These are phyloP conservation scores for Bactericera cockerelli DNA, from an alignment of 1,140 invertebrate species.

Conservation along the genomic window DNA sequence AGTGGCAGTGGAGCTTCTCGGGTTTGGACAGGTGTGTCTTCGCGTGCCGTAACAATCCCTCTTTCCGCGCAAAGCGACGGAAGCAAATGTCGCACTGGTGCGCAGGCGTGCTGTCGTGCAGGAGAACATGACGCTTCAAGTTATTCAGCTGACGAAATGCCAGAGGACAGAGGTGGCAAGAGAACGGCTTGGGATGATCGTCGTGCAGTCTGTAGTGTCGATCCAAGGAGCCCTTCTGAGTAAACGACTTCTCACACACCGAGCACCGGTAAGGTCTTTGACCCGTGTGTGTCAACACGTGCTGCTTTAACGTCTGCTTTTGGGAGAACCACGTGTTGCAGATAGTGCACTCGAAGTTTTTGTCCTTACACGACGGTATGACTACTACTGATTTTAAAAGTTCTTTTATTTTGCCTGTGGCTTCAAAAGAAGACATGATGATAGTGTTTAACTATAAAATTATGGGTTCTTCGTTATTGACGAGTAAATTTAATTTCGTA, in stretches of 20 bases:
- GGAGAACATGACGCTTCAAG: not conserved
- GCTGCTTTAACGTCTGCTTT: conserved; percentile 33
- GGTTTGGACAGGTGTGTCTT: no score
- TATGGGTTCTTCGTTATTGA: no score
- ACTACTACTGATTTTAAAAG: no score
- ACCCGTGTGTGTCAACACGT: conserved; percentile 42
- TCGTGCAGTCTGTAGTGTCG: not conserved
- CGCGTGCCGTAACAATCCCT: not conserved
- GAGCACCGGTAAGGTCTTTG: conserved; percentile 46
- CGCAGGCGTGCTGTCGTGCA: not conserved
- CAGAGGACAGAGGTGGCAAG: not conserved
- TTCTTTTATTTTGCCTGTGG: no score
- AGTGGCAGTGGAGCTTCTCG: no score
- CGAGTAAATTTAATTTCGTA: no score
- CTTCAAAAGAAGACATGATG: no score
- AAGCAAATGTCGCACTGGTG: not conserved
- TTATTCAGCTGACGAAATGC: not conserved
- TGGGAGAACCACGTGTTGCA: conserved; percentile 18
- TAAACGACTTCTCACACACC: conserved; percentile 41
- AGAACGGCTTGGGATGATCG: not conserved
- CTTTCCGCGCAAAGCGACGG: not conserved
- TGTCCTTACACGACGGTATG: conserved; percentile 12
- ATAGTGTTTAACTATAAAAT: no score
- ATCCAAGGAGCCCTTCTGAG: conserved; percentile 21
- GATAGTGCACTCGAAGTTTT: conserved; percentile 9